These are phyloP conservation scores for Danio choprae DNA, from an alignment of 2,797 vertebrate species.

Conservation along the genomic window DNA sequence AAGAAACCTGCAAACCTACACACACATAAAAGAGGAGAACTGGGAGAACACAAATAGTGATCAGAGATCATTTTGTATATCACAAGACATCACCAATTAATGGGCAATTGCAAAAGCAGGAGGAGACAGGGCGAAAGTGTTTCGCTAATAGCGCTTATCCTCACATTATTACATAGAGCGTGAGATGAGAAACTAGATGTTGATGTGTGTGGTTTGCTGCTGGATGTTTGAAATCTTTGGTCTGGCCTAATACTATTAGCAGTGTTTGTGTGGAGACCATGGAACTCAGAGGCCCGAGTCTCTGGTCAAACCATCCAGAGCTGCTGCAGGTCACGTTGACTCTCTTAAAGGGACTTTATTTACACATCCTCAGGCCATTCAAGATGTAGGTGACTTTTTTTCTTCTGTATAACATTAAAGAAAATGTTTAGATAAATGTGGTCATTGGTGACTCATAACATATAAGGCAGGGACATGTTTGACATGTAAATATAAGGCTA, in stretches of 20 bases:
- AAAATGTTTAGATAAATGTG: too few species aligned
- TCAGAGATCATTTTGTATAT: background rate
- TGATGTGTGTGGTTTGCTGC: background rate
- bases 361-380: too few species aligned
- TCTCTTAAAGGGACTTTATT: background rate
- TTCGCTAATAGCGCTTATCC: slow-evolving; percentile 14
- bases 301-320: background rate
- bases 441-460: too few species aligned
- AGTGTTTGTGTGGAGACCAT: slow-evolving; percentile 1
- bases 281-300: background rate
- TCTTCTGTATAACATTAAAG: too few species aligned
- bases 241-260: background rate
- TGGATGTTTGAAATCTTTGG: slow-evolving; percentile 25
- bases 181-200: slow-evolving; percentile 7
- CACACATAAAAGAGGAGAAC: slow-evolving; percentile 1
- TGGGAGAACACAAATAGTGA: background rate
- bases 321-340: background rate
- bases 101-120: background rate
- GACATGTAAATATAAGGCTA: too few species aligned
- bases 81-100: background rate
- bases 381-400: background rate
- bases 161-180: slow-evolving; percentile 16
- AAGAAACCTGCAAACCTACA: background rate
- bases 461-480: too few species aligned
- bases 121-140: background rate